phyloP scores from a whole-genome alignment of 1,140 invertebrate species.

The Aphaenogaster ashmeadi region DNA sequence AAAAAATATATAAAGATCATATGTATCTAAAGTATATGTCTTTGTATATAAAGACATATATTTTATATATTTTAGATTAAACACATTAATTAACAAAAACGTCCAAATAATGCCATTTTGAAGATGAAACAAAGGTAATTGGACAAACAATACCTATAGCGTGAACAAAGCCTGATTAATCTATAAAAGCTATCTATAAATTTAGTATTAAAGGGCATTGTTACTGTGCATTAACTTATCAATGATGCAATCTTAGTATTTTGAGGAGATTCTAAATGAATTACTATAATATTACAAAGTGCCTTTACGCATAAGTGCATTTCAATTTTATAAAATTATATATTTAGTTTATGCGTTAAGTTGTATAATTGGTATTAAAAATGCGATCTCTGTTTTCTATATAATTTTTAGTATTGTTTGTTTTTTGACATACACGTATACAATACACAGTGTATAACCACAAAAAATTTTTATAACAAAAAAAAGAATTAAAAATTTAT shows the following conservation, averaged over 20 bases:
- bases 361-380: slow-evolving; percentile 36
- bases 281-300: slow-evolving; percentile 28
- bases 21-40: not conserved
- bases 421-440: slow-evolving; percentile 37
- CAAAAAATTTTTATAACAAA: slow-evolving; percentile 27
- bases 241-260: slow-evolving; percentile 19
- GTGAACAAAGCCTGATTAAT: slow-evolving; percentile 44
- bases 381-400: slow-evolving; percentile 39
- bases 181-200: slow-evolving; percentile 27
- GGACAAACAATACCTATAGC: not conserved
- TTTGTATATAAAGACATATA: too few relatives aligned
- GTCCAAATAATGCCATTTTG: not conserved
- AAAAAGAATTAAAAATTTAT: slow-evolving; percentile 22
- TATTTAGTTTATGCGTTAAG: not conserved
- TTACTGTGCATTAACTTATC: slow-evolving; percentile 27
- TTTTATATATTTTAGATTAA: not conserved
- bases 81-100: not conserved
- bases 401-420: slow-evolving; percentile 44
- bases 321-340: slow-evolving; percentile 15
- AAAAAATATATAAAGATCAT: not conserved
- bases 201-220: slow-evolving; percentile 58
- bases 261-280: not conserved
- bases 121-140: slow-evolving; percentile 2
- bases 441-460: slow-evolving; percentile 6
- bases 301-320: slow-evolving; percentile 33